Evolutionary conservation across 2,797 vertebrate species (phyloP).

Genomic region (Micrastur ruficollis): DNA sequence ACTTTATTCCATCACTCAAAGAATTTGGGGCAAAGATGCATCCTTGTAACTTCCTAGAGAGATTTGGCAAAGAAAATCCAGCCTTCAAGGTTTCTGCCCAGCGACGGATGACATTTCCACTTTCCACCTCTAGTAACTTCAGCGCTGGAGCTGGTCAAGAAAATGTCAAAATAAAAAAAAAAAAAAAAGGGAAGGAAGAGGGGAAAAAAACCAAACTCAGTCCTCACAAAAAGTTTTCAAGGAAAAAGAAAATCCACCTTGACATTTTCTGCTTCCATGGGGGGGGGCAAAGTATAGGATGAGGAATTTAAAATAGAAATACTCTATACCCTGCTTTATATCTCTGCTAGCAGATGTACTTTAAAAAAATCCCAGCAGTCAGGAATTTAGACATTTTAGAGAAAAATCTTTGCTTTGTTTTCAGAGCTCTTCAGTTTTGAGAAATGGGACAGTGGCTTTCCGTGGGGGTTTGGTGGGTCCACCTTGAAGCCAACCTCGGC

Average conservation of each 20-base stretch:
- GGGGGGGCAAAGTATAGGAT: background rate
- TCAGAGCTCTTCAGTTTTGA: background rate
- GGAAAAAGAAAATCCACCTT: background rate
- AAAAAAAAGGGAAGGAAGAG: background rate
- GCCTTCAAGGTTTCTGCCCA: background rate
- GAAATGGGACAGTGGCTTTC: background rate
- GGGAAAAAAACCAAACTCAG: background rate
- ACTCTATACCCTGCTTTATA: background rate
- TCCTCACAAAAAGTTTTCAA: background rate
- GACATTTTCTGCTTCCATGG: background rate
- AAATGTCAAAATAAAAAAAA: background rate
- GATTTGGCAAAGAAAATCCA: conserved; percentile 34
- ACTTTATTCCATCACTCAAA: conserved; percentile 25
- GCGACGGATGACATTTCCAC: background rate
- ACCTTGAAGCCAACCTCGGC: background rate
- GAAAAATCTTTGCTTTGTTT: background rate
- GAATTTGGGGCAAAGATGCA: background rate
- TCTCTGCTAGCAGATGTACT: background rate
- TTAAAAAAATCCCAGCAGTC: background rate
- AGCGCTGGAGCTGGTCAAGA: background rate
- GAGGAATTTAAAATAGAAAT: background rate
- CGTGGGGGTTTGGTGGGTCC: background rate
- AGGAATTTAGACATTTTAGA: background rate
- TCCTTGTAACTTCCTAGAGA: background rate
- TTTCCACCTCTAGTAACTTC: background rate